Percentiles rank a stretch among this genome's conserved stretches.
These are phyloP conservation scores for Cochlearius cochlearius DNA, from an alignment of 2,113 vertebrate species.

Conservation along the genomic window DNA sequence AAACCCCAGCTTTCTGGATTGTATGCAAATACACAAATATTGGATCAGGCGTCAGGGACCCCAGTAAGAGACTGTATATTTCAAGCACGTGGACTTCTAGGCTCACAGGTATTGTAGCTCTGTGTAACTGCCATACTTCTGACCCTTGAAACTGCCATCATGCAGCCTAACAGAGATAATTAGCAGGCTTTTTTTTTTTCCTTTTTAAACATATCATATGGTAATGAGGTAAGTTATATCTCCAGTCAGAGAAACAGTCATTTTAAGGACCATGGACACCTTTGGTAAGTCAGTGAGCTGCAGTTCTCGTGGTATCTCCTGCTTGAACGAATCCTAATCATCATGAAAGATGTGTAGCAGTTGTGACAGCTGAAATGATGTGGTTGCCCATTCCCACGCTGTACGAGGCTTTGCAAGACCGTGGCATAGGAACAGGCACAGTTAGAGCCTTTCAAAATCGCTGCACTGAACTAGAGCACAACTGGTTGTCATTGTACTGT, in stretches of 20 bases:
- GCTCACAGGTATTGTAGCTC: background rate
- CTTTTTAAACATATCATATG: background rate
- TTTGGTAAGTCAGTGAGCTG: background rate
- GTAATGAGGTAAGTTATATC: background rate
- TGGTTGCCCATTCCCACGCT: background rate
- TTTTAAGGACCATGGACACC: background rate
- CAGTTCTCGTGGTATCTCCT: background rate
- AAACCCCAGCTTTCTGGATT: background rate
- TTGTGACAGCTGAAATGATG: background rate
- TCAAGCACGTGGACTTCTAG: background rate
- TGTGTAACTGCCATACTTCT: background rate
- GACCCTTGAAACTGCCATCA: background rate
- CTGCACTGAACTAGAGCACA: background rate
- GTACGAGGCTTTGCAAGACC: background rate
- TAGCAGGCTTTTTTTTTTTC: background rate
- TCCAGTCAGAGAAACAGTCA: background rate
- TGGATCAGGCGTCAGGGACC: background rate
- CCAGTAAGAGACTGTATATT: background rate
- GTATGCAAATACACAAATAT: background rate
- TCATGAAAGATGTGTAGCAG: background rate
- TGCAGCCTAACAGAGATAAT: background rate
- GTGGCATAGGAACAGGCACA: background rate
- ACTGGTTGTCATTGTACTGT: background rate
- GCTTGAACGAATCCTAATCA: background rate
- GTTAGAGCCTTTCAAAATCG: background rate